Evolutionary conservation across 2,888 invertebrate genomes (phyloP).

Genomic region (Aleiodes testaceus): DNA sequence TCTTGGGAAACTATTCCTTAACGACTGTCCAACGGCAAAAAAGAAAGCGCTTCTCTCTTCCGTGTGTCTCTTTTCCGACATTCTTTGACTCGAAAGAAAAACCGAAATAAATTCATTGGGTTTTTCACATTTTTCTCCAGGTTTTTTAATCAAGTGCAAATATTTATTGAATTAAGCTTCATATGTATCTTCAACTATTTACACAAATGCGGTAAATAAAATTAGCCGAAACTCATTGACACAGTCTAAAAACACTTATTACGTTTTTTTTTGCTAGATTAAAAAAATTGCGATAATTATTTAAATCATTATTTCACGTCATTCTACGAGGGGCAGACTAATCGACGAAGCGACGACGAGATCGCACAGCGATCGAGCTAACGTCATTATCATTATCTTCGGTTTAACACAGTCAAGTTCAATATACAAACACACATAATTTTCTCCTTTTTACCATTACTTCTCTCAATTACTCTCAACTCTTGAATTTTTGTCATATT

Average conservation of each 20-base stretch:
- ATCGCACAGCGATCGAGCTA: conserved; percentile 52
- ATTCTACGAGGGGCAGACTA: conserved; percentile 16
- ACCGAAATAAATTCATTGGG: neutral
- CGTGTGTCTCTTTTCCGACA: conserved; percentile 25
- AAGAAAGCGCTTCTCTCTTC: conserved; percentile 34
- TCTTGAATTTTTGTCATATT: neutral
- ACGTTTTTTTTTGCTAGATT: too few relatives aligned
- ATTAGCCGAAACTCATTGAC: conserved; percentile 20
- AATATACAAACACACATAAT: conserved; percentile 43
- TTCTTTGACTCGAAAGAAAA: neutral
- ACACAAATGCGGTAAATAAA: conserved; percentile 23
- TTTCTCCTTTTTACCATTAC: conserved; percentile 13
- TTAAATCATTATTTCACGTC: conserved; percentile 1
- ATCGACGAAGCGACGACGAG: conserved; percentile 40
- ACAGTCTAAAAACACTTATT: conserved; percentile 21
- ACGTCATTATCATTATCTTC: conserved; percentile 47
- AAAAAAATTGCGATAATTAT: too few relatives aligned
- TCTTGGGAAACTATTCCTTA: conserved; percentile 34
- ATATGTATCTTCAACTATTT: conserved; percentile 17
- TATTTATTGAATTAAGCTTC: conserved; percentile 24
- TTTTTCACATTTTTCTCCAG: neutral
- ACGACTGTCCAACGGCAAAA: conserved; percentile 33
- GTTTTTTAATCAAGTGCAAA: neutral
- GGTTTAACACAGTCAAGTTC: conserved; percentile 49
- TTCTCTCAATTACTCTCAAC: conserved; percentile 6